Conservation (phyloP, 2,888 invertebrate genomes). For the Elegia similella region DNA sequence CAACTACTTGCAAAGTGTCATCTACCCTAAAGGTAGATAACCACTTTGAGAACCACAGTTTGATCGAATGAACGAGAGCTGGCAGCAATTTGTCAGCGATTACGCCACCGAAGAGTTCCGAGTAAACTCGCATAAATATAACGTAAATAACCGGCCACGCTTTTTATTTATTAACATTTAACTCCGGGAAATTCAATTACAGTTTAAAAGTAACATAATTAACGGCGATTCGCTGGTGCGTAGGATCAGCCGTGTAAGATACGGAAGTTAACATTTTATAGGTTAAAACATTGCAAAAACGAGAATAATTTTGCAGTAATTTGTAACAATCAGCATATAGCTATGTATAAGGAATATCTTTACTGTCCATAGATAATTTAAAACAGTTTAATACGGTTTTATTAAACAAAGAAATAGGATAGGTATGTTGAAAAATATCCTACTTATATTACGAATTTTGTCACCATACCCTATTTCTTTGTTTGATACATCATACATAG, state of each 20-base stretch:
- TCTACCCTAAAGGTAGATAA: no score
- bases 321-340: no score
- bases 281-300: background rate
- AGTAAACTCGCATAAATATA: constrained; percentile 55
- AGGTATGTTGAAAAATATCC: no score
- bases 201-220: constrained; percentile 13
- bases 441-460: no score
- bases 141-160: constrained; percentile 37
- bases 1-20: no score
- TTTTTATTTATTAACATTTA: constrained; percentile 32
- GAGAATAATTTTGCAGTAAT: background rate
- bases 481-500: no score
- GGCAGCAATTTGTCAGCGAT: constrained; percentile 47
- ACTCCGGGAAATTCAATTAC: constrained; percentile 40
- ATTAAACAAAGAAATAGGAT: no score
- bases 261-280: background rate
- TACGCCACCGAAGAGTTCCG: constrained; percentile 48
- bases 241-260: background rate
- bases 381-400: no score
- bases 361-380: no score
- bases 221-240: background rate
- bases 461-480: no score
- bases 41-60: constrained; percentile 17
- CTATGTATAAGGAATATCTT: no score
- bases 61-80: constrained; percentile 20